A percentile compares a stretch with the other conserved stretches of the same genome.
Conservation (phyloP, 2,797 vertebrate species). For the Ctenopoma multispine region DNA sequence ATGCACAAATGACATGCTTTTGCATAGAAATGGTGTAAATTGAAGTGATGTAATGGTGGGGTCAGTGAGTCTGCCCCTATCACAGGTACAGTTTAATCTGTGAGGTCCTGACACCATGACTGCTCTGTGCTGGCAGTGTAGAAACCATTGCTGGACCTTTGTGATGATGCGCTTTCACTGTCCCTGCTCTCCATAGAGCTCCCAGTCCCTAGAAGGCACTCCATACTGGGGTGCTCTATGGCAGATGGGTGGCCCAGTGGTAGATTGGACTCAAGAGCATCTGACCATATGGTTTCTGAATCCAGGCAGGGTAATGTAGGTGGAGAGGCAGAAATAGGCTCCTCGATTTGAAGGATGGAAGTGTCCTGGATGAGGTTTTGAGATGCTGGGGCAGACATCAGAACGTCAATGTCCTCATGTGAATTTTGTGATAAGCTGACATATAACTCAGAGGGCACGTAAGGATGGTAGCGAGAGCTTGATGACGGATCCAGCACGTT, state of each 20-base stretch:
- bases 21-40: slow-evolving; percentile 82
- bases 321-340: slow-evolving; percentile 55
- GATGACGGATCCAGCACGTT: slow-evolving; percentile 62
- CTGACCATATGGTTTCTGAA: slow-evolving; percentile 49
- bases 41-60: background rate
- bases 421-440: slow-evolving; percentile 45
- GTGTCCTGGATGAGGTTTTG: slow-evolving; percentile 60
- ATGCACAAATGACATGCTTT: slow-evolving; percentile 80
- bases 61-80: background rate
- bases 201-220: slow-evolving; percentile 79
- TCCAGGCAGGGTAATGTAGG: slow-evolving; percentile 51
- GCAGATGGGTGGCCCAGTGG: slow-evolving; percentile 62
- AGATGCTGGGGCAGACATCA: slow-evolving; percentile 30
- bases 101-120: slow-evolving; percentile 84
- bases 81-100: slow-evolving; percentile 68
- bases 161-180: slow-evolving; percentile 76
- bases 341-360: slow-evolving; percentile 61
- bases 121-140: slow-evolving; percentile 84
- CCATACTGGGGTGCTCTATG: slow-evolving; percentile 79
- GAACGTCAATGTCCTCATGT: slow-evolving; percentile 53
- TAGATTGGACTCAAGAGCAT: slow-evolving; percentile 44
- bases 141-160: slow-evolving; percentile 75
- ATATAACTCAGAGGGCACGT: slow-evolving; percentile 45
- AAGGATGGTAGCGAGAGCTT: slow-evolving; percentile 56
- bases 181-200: slow-evolving; percentile 79